Percentiles rank a stretch among this genome's conserved stretches.
These are phyloP conservation scores for Anguilla rostrata DNA, from an alignment of 2,113 vertebrate species.

Conservation along the genomic window DNA sequence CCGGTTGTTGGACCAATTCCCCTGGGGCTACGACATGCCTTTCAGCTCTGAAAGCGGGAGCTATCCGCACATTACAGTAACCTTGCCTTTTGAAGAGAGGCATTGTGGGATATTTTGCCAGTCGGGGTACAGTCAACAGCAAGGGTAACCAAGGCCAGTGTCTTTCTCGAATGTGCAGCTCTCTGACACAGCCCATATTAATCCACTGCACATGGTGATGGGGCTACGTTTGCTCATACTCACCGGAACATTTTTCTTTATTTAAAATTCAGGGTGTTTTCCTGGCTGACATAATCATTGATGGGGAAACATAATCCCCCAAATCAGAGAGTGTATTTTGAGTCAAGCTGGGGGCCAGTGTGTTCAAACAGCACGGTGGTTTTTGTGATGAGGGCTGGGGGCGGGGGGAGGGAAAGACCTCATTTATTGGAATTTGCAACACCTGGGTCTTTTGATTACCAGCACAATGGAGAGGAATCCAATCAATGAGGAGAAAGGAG, in stretches of 20 bases:
- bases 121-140: neutral
- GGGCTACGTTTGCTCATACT: neutral
- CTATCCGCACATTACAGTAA: neutral
- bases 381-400: too few relatives aligned
- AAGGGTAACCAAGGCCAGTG: neutral
- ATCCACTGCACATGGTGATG: neutral
- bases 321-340: neutral
- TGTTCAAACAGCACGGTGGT: neutral
- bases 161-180: neutral
- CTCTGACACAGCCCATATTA: neutral
- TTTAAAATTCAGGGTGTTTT: neutral
- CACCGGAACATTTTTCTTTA: neutral
- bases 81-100: neutral
- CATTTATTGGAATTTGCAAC: neutral
- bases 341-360: neutral
- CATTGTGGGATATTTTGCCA: neutral
- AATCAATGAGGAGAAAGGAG: neutral
- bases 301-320: neutral
- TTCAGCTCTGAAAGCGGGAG: neutral
- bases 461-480: neutral
- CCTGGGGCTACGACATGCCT: neutral
- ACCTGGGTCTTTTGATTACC: constrained; percentile 6
- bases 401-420: neutral
- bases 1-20: neutral
- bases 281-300: neutral